phyloP scores from a whole-genome alignment of 1,140 invertebrate genomes.

The Meloidogyne exigua region DNA sequence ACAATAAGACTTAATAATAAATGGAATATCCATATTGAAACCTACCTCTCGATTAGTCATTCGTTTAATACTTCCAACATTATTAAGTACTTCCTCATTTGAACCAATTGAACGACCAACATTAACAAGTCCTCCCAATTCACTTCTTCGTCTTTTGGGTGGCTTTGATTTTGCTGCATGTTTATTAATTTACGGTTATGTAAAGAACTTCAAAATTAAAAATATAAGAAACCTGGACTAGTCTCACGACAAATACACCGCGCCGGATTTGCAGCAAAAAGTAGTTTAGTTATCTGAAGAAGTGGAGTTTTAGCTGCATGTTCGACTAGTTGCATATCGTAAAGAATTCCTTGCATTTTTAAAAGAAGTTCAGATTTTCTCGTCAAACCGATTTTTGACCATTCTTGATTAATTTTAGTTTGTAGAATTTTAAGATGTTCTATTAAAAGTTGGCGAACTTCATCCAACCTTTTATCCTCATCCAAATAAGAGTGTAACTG shows the following conservation, averaged over 20 bases:
- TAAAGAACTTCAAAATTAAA: not conserved
- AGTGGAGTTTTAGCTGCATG: slow-evolving; percentile 20
- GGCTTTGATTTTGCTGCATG: slow-evolving; percentile 22
- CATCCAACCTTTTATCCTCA: not conserved
- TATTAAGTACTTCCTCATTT: not conserved
- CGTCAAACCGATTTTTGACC: not conserved
- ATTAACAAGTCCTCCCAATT: slow-evolving; percentile 21
- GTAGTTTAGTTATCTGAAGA: slow-evolving; percentile 13
- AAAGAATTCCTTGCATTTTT: slow-evolving; percentile 7
- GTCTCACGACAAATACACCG: not conserved
- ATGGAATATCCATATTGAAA: not conserved
- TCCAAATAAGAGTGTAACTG: not conserved
- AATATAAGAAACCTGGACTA: not conserved
- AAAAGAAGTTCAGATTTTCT: slow-evolving; percentile 7
- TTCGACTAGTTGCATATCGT: slow-evolving; percentile 21
- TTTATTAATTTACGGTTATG: not conserved
- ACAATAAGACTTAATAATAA: no score
- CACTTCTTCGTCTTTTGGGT: slow-evolving; percentile 17
- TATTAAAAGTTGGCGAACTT: not conserved
- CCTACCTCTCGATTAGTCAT: not conserved
- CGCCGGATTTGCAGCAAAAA: slow-evolving; percentile 7
- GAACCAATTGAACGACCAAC: not conserved
- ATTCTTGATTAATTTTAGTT: not conserved
- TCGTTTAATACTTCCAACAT: not conserved
- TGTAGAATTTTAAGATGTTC: not conserved